A percentile compares a stretch with the other conserved stretches of the same genome.
Evolutionary conservation across 2,113 vertebrate species (phyloP).

Genomic region (Eleginops maclovinus): DNA sequence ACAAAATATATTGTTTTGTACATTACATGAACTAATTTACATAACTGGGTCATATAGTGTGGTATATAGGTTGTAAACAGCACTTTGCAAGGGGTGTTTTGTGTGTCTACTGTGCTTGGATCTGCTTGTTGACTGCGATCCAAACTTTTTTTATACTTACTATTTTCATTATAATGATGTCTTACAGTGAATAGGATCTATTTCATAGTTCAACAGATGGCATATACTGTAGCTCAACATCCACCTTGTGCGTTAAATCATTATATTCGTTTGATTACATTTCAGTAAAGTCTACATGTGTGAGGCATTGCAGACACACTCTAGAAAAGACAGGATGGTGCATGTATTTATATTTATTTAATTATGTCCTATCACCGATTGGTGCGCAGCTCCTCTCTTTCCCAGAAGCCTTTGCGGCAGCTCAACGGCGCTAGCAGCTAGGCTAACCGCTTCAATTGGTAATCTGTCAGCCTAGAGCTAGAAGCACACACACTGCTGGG

Average conservation of each 20-base stretch:
- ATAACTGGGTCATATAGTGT: not conserved
- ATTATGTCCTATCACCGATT: constrained; percentile 50
- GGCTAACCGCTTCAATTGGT: constrained; percentile 51
- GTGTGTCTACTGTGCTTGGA: not conserved
- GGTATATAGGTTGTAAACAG: not conserved
- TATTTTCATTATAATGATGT: not conserved
- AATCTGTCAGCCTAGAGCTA: constrained; percentile 59
- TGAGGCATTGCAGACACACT: not conserved
- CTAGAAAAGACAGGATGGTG: not conserved
- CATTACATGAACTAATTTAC: too few relatives aligned
- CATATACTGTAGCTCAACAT: not conserved
- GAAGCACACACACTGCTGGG: constrained; percentile 11
- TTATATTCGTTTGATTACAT: not conserved
- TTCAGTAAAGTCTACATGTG: not conserved
- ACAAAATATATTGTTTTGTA: too few relatives aligned
- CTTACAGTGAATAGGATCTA: too few relatives aligned
- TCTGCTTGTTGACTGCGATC: not conserved
- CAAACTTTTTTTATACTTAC: too few relatives aligned
- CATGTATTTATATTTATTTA: not conserved
- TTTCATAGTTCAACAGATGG: not conserved
- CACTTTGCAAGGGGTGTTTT: not conserved
- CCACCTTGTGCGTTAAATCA: not conserved
- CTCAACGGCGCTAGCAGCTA: constrained; percentile 47
- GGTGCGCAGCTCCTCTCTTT: constrained; percentile 41
- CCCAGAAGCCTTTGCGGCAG: constrained; percentile 74